A percentile compares a stretch with the other conserved stretches of the same genome.
These are phyloP conservation scores for Bostrychus sinensis DNA, from an alignment of 2,113 vertebrate genomes.

Conservation along the genomic window DNA sequence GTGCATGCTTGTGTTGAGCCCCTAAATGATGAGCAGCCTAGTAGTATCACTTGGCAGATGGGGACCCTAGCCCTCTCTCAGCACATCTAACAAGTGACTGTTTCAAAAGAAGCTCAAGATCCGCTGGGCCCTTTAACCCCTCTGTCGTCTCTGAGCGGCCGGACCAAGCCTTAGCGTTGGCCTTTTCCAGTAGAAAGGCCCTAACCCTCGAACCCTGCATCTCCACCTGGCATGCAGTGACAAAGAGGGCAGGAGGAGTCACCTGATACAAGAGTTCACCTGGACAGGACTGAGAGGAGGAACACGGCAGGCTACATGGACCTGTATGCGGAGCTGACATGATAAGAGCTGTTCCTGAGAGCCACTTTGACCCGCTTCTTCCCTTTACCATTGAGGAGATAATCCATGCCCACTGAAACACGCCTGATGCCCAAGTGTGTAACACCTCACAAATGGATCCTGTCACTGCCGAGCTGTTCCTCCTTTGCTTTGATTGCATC, in stretches of 20 bases:
- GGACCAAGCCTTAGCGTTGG: conserved; percentile 44
- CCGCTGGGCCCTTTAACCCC: conserved; percentile 65
- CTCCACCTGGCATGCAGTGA: conserved; percentile 69
- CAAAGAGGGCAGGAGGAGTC: conserved; percentile 65
- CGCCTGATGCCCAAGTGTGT: conserved; percentile 53
- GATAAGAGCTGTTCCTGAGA: conserved; percentile 58
- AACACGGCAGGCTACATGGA: conserved; percentile 56
- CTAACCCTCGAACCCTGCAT: conserved; percentile 51
- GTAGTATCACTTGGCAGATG: conserved; percentile 74
- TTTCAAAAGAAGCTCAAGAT: conserved; percentile 57
- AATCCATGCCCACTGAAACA: conserved; percentile 50
- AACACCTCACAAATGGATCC: conserved; percentile 63
- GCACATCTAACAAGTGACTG: conserved; percentile 64
- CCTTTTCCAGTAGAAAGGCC: conserved; percentile 49
- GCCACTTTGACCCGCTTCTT: conserved; percentile 67
- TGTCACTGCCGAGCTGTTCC: conserved; percentile 51
- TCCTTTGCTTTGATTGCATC: conserved; percentile 54
- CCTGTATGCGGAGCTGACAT: conserved; percentile 60
- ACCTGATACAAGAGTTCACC: conserved; percentile 51
- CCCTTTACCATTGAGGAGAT: conserved; percentile 43
- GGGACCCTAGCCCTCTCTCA: conserved; percentile 64
- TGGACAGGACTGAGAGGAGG: conserved; percentile 59
- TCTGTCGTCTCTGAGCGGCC: conserved; percentile 72
- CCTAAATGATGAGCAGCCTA: conserved; percentile 68
- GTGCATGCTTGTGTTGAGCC: too few relatives aligned